These are phyloP conservation scores for Epistrophella euchroma DNA, from an alignment of 2,888 invertebrate genomes.

Conservation along the genomic window DNA sequence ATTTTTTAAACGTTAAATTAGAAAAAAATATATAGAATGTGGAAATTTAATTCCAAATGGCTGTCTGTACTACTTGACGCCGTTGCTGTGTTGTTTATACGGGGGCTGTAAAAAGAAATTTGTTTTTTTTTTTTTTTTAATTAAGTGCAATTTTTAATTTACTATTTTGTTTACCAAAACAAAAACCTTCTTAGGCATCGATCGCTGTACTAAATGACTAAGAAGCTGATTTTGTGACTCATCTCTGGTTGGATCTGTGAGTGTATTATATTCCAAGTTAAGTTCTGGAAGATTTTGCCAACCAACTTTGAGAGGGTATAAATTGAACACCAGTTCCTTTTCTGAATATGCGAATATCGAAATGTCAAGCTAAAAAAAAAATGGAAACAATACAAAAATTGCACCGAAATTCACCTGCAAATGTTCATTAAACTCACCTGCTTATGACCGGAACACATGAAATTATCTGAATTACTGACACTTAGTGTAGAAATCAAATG, in stretches of 20 bases:
- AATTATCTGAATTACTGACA: constrained; percentile 88
- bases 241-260: constrained; percentile 81
- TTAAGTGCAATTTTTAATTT: not conserved
- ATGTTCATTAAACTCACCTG: constrained; percentile 85
- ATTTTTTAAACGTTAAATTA: constrained; percentile 44
- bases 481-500: constrained; percentile 82
- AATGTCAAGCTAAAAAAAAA: constrained; percentile 80
- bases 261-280: constrained; percentile 82
- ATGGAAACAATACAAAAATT: not conserved
- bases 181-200: constrained; percentile 83
- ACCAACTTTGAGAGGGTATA: constrained; percentile 83
- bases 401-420: not conserved
- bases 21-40: constrained; percentile 62
- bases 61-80: constrained; percentile 63
- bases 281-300: constrained; percentile 83
- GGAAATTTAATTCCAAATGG: constrained; percentile 42
- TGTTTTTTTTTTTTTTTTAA: not conserved
- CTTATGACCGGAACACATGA: constrained; percentile 98
- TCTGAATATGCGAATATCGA: constrained; percentile 83
- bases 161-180: constrained; percentile 80
- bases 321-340: constrained; percentile 82
- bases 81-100: constrained; percentile 61
- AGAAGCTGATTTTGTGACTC: constrained; percentile 81
- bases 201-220: constrained; percentile 82
- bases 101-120: constrained; percentile 49